These are phyloP conservation scores for Xiphophorus couchianus DNA, from an alignment of 2,113 vertebrate species.

Conservation along the genomic window DNA sequence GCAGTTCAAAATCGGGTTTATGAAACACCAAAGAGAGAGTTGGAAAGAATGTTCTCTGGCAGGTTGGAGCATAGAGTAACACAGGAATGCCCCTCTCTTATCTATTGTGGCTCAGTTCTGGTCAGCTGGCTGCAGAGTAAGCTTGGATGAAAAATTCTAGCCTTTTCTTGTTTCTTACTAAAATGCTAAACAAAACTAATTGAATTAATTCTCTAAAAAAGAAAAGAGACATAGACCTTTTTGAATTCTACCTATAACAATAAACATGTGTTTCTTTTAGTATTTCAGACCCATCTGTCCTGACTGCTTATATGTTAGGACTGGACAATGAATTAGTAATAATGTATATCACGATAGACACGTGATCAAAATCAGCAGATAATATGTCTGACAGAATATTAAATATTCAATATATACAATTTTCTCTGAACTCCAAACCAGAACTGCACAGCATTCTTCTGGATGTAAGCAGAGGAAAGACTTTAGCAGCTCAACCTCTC, in stretches of 20 bases:
- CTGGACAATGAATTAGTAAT: no score
- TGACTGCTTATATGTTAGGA: neutral
- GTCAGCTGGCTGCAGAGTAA: neutral
- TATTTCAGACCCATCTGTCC: constrained; percentile 1
- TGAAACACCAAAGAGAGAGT: no score
- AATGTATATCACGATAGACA: no score
- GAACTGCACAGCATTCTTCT: no score
- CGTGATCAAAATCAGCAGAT: no score
- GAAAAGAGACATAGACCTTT: neutral
- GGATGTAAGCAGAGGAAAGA: no score
- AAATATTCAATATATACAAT: no score
- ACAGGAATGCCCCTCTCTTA: neutral
- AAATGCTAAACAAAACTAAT: neutral
- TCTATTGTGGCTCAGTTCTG: neutral
- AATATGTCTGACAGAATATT: no score
- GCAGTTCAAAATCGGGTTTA: no score
- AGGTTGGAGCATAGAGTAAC: neutral
- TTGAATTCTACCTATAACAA: neutral
- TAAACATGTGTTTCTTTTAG: neutral
- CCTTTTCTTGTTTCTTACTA: neutral
- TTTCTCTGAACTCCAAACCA: no score
- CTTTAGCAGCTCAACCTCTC: no score
- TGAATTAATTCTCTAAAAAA: neutral
- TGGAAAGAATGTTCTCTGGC: no score
- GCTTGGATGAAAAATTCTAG: neutral